Percentiles rank a stretch among this genome's conserved stretches.
Conservation (phyloP, 2,113 vertebrate species). For the Petrocephalus zakoni region DNA sequence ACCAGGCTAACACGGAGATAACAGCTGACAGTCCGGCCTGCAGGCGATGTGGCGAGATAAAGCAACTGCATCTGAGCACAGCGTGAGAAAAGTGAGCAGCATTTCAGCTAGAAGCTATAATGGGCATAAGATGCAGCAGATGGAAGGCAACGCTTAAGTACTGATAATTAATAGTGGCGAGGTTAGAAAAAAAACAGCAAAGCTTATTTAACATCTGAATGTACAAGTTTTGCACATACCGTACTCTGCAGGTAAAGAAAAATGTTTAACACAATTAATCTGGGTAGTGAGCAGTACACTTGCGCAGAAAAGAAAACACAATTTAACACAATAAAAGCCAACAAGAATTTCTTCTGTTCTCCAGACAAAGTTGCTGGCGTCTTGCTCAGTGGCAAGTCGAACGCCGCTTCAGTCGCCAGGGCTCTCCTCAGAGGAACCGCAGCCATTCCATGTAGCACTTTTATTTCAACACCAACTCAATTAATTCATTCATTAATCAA, state of each 20-base stretch:
- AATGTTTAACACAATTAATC: background rate
- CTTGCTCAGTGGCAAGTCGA: background rate
- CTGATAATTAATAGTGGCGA: background rate
- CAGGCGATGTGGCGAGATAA: background rate
- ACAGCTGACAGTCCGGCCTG: background rate
- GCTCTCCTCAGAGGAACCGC: no score
- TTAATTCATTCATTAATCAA: background rate
- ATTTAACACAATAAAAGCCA: background rate
- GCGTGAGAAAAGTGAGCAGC: background rate
- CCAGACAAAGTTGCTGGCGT: background rate
- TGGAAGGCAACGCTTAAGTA: background rate
- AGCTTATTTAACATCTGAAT: background rate
- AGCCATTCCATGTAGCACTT: background rate
- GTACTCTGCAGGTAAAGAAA: background rate
- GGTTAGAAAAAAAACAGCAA: background rate
- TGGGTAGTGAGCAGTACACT: background rate
- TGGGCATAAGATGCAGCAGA: background rate
- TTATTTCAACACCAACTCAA: background rate
- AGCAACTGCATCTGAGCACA: background rate
- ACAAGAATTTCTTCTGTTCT: no score
- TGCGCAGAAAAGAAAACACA: background rate
- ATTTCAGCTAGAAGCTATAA: background rate
- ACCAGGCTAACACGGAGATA: conserved; percentile 13
- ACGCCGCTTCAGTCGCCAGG: no score
- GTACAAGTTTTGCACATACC: background rate